Conservation (phyloP, 2,113 vertebrate genomes). For the Bagarius yarrelli region DNA sequence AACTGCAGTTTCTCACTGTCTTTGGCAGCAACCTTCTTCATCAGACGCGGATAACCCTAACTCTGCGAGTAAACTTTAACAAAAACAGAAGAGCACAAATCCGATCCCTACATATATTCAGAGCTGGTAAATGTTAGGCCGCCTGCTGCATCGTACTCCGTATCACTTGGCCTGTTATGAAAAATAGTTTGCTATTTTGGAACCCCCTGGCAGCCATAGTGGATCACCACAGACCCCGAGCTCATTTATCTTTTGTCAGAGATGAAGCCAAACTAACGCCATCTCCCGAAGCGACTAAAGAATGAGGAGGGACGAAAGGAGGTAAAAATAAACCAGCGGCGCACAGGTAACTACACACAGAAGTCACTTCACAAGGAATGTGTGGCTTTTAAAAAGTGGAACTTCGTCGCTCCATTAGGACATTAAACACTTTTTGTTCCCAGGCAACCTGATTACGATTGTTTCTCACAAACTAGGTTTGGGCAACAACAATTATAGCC, state of each 20-base stretch:
- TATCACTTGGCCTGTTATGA: constrained; percentile 95
- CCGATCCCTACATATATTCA: constrained; percentile 80
- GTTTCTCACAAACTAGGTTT: constrained; percentile 45
- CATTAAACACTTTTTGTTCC: constrained; percentile 59
- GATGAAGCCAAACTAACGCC: constrained; percentile 96
- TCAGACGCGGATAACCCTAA: constrained; percentile 54
- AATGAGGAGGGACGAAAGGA: constrained; percentile 85
- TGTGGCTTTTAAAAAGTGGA: constrained; percentile 80
- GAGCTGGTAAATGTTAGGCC: constrained; percentile 82
- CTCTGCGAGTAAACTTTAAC: constrained; percentile 71
- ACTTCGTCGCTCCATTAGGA: constrained; percentile 66
- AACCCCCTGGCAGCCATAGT: constrained; percentile 97
- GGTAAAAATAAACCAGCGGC: constrained; percentile 91
- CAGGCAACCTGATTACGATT: constrained; percentile 55
- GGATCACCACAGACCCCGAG: constrained; percentile 93
- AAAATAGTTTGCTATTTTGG: constrained; percentile 99
- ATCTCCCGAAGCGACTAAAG: constrained; percentile 93
- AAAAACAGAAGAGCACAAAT: constrained; percentile 75
- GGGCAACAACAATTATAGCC: constrained; percentile 18
- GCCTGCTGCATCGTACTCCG: constrained; percentile 90
- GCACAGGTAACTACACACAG: constrained; percentile 79
- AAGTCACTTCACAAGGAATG: constrained; percentile 82
- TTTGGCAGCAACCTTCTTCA: constrained; percentile 38
- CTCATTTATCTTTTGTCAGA: constrained; percentile 99
- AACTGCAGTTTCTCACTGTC: not conserved